Base-by-base conservation (phyloP, 2,797 vertebrate species). In the Galaxias olidus region DNA sequence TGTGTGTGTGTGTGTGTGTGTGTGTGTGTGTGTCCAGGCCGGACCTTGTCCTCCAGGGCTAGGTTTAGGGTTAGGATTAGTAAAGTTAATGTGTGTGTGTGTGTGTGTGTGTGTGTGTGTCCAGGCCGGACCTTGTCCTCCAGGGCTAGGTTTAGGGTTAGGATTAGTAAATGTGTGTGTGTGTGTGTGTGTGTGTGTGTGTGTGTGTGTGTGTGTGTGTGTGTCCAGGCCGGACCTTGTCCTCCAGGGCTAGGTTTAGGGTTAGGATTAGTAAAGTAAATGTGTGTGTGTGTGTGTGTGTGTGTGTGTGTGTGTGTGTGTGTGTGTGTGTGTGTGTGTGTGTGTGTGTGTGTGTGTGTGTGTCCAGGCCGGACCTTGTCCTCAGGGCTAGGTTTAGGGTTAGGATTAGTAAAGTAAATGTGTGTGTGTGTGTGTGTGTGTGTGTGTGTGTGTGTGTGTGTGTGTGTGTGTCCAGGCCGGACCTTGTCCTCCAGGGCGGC, bases 401-500 rank as follows among this genome's bases (percentile, higher is more conserved):
- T n/a, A n/a, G n/a, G n/a, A n/a, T 30, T 30, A 30, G 6, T 6
- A 30, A 30, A 6, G 30, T 6, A 30, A 30, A 30, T 30, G 30
- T 30, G 30, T 30, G 30, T 30, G 30, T 30, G 13, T 56, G 17
- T 57, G 13, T 18, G 45, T 47, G 50, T 15, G 44, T 42, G 8
- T 18, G 41, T 59, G 8, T 41, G 44, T 71, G 17, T 54, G 48
- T 51, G 30, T 10, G 17, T 14, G 17, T 50, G 42, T 53, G 46
- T 58, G 45, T 41, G 42, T 68, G 56, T 55, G 75, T 52, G 50
- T 18, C 5, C 53, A 18, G 66, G 72, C 43, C 79, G 72, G 73
- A 94, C 96, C 94, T 98, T 98, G 87, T 98, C 96, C 82, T 98
- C 96, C 76, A 98, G 84, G 8, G 96, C 96, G 0, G 95, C 94